Percentiles rank a stretch among this genome's conserved stretches.
Conservation (phyloP, 2,888 invertebrate genomes). For the Spicauda simplicius region DNA sequence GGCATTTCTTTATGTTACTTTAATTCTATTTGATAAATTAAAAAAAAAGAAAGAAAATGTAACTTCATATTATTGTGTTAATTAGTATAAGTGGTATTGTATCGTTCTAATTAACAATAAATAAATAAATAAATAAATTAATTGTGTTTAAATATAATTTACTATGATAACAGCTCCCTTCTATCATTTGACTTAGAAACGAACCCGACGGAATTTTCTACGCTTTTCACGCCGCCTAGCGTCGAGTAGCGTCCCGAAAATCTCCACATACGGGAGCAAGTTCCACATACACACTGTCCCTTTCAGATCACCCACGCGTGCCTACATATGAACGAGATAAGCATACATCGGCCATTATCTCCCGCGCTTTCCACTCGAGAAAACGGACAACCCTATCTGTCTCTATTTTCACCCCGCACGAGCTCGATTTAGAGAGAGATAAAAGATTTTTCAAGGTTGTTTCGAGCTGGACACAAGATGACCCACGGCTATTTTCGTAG, state of each 20-base stretch:
- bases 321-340: conserved; percentile 80
- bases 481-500: conserved; percentile 55
- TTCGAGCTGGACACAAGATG: conserved; percentile 67
- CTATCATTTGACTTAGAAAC: conserved; percentile 16
- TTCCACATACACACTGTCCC: conserved; percentile 67
- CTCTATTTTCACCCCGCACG: conserved; percentile 69
- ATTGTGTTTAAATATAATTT: too few species aligned
- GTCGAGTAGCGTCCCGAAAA: conserved; percentile 73
- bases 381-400: conserved; percentile 77
- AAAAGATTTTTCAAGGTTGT: conserved; percentile 58
- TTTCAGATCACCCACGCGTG: conserved; percentile 70
- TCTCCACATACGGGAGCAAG: conserved; percentile 52
- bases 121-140: too few species aligned
- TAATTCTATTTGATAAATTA: too few species aligned
- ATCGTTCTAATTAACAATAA: too few species aligned
- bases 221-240: conserved; percentile 71
- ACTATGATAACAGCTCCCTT: too few species aligned
- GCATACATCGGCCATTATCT: conserved; percentile 69
- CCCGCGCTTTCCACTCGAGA: conserved; percentile 70
- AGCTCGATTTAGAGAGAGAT: conserved; percentile 65
- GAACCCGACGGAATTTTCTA: conserved; percentile 16
- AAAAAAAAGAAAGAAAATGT: too few species aligned
- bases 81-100: too few species aligned
- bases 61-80: too few species aligned
- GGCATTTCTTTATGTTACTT: too few species aligned